These are phyloP conservation scores for Microplitis manilae DNA, from an alignment of 2,888 invertebrate species.

Conservation along the genomic window DNA sequence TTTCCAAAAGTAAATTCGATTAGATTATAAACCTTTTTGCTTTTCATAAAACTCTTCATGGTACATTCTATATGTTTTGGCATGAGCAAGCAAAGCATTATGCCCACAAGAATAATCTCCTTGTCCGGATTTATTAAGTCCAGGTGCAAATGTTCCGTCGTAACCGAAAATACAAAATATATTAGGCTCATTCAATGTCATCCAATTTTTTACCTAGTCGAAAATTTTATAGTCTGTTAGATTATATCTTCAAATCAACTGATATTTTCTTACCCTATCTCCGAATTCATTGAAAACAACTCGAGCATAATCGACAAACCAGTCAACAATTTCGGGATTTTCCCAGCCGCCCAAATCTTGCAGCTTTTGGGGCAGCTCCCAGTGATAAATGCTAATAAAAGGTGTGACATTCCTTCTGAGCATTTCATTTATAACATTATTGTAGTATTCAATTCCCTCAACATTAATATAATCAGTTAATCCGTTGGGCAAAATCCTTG, in stretches of 20 bases:
- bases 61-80: slow-evolving; percentile 77
- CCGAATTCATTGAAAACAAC: slow-evolving; percentile 76
- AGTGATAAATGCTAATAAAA: slow-evolving; percentile 75
- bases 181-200: slow-evolving; percentile 85
- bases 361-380: slow-evolving; percentile 75
- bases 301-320: slow-evolving; percentile 78
- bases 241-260: not conserved
- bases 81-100: slow-evolving; percentile 79
- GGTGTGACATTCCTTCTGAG: slow-evolving; percentile 76
- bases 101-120: slow-evolving; percentile 78
- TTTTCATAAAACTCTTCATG: slow-evolving; percentile 73
- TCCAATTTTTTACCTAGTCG: slow-evolving; percentile 74
- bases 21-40: slow-evolving; percentile 72
- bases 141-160: slow-evolving; percentile 60
- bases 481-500: slow-evolving; percentile 56
- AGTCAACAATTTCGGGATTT: slow-evolving; percentile 78
- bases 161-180: slow-evolving; percentile 75
- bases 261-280: slow-evolving; percentile 72
- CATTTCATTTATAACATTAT: slow-evolving; percentile 81
- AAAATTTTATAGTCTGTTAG: not conserved
- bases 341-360: slow-evolving; percentile 81
- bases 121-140: slow-evolving; percentile 69
- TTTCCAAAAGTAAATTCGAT: not conserved
- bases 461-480: slow-evolving; percentile 76
- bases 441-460: slow-evolving; percentile 84